phyloP scores from a whole-genome alignment of 92 coral and sea anemone species.

The Zoanthus gigantus region DNA sequence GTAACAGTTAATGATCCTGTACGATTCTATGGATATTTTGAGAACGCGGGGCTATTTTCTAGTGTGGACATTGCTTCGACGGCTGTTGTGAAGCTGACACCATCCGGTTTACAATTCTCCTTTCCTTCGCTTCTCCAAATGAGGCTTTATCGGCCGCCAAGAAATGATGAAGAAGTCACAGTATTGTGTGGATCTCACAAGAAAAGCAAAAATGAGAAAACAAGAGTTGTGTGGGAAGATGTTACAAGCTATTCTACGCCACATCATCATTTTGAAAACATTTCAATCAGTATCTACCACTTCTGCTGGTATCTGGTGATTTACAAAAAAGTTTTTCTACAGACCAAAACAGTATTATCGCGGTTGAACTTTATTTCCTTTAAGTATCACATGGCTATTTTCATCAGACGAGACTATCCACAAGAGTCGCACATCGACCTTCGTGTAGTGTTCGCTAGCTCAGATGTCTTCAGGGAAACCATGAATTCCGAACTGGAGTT shows the following conservation, averaged over 20 bases:
- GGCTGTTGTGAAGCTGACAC: background rate
- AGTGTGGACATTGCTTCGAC: background rate
- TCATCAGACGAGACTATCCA: too few relatives aligned
- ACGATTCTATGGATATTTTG: background rate
- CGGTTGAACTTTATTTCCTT: too few relatives aligned
- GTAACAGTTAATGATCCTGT: constrained; percentile 8
- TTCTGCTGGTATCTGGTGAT: too few relatives aligned
- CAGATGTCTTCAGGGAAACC: too few relatives aligned
- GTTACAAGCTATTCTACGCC: background rate
- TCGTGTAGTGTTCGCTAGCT: too few relatives aligned
- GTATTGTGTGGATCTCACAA: constrained; percentile 11
- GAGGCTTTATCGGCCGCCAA: constrained; percentile 1
- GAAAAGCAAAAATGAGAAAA: background rate
- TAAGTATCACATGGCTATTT: too few relatives aligned
- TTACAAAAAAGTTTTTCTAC: too few relatives aligned
- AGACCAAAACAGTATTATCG: too few relatives aligned
- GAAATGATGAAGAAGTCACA: background rate
- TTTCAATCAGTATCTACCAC: too few relatives aligned
- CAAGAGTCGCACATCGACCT: too few relatives aligned
- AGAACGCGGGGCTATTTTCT: constrained; percentile 19
- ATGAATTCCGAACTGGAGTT: too few relatives aligned
- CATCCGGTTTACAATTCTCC: constrained; percentile 3
- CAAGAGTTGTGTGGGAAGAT: background rate
- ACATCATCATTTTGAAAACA: too few relatives aligned
- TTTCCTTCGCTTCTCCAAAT: background rate